These are phyloP conservation scores for Teleopsis dalmanni DNA, from an alignment of 1,140 invertebrate species.

Conservation along the genomic window DNA sequence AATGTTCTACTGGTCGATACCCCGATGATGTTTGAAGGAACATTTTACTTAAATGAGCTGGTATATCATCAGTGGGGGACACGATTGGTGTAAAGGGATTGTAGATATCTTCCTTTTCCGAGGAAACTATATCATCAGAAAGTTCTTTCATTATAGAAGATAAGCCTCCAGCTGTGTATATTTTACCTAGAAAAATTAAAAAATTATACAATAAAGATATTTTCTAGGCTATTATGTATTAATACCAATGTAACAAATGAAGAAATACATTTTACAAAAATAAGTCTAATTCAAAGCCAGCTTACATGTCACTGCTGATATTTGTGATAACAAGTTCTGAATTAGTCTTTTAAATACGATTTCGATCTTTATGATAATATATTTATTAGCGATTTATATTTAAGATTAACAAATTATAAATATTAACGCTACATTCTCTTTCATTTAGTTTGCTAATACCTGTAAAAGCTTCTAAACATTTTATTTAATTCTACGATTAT, in stretches of 20 bases:
- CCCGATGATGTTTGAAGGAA: constrained; percentile 44
- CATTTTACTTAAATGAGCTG: constrained; percentile 43
- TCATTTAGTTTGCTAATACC: too few relatives aligned
- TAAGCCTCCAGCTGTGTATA: constrained; percentile 39
- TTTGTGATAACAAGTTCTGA: too few relatives aligned
- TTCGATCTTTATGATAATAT: too few relatives aligned
- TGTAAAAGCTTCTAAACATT: too few relatives aligned
- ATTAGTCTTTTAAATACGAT: too few relatives aligned
- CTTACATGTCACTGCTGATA: too few relatives aligned
- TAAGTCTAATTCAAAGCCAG: too few relatives aligned
- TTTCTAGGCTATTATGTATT: neutral
- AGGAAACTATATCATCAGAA: constrained; percentile 40
- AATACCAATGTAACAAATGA: neutral
- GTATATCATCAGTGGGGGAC: constrained; percentile 42
- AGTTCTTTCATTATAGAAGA: constrained; percentile 42
- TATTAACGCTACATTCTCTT: too few relatives aligned
- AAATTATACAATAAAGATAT: neutral
- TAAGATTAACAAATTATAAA: too few relatives aligned
- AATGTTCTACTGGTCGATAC: constrained; percentile 43
- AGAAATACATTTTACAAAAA: too few relatives aligned
- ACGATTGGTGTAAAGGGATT: constrained; percentile 45
- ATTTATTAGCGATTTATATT: too few relatives aligned
- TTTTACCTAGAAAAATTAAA: constrained; percentile 26
- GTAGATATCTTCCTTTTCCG: constrained; percentile 42
- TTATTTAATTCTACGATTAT: too few relatives aligned